Evolutionary conservation across 37 sponge, comb jelly and placozoan species (phyloP).

Genomic region (Dysidea cf. avara): DNA sequence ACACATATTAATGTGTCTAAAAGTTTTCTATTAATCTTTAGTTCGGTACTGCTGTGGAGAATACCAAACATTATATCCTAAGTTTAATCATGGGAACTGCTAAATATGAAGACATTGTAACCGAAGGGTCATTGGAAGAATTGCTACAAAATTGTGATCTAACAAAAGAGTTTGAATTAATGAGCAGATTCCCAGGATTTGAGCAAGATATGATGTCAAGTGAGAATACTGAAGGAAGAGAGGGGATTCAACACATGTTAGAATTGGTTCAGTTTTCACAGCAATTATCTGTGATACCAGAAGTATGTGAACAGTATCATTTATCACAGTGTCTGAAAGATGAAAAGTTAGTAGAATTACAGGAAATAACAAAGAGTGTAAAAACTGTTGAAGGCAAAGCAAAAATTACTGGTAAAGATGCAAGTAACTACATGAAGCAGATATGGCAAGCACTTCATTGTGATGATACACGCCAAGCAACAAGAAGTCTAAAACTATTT

Average conservation of each 20-base stretch:
- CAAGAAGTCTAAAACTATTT: slow-evolving; percentile 32
- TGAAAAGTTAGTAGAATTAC: slow-evolving; percentile 16
- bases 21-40: no score
- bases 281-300: slow-evolving; percentile 12
- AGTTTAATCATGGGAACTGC: slow-evolving; percentile 50
- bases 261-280: slow-evolving; percentile 25
- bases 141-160: slow-evolving; percentile 1
- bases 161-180: neutral
- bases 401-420: slow-evolving; percentile 35
- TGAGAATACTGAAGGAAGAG: slow-evolving; percentile 1
- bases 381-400: slow-evolving; percentile 10
- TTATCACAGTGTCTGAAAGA: slow-evolving; percentile 23
- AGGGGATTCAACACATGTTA: slow-evolving; percentile 22
- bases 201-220: neutral
- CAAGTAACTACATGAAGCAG: slow-evolving; percentile 34
- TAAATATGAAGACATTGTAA: slow-evolving; percentile 54
- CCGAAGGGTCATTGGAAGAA: slow-evolving; percentile 29
- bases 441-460: slow-evolving; percentile 28
- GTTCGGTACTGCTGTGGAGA: slow-evolving; percentile 6
- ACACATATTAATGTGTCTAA: no score
- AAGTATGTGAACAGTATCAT: slow-evolving; percentile 37
- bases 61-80: slow-evolving; percentile 11
- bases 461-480: no score
- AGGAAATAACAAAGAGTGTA: slow-evolving; percentile 6
- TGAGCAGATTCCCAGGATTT: neutral